Conservation (phyloP, 2,888 invertebrate genomes). For the Itoplectis maculator region DNA sequence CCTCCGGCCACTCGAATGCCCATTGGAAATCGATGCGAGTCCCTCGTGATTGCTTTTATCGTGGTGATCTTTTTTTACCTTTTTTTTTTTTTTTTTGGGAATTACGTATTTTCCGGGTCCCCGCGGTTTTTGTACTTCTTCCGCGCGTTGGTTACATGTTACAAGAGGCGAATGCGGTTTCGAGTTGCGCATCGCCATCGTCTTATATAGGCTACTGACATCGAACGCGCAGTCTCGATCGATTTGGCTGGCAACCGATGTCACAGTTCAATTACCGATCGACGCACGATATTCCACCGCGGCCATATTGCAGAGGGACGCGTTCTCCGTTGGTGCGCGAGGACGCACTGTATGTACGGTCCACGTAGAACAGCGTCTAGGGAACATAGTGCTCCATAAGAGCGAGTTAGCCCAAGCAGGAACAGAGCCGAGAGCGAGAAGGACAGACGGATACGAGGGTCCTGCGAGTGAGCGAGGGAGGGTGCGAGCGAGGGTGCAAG, state of each 20-base stretch:
- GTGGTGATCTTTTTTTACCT: no score
- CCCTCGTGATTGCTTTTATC: neutral
- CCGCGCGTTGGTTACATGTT: neutral
- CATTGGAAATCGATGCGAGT: slow-evolving; percentile 15
- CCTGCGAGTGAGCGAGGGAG: slow-evolving; percentile 13
- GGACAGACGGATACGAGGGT: slow-evolving; percentile 3
- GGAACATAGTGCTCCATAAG: slow-evolving; percentile 16
- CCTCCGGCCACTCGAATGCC: neutral
- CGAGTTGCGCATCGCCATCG: neutral
- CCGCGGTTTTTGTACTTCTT: neutral
- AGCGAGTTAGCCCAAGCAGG: slow-evolving; percentile 44
- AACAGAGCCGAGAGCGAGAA: slow-evolving; percentile 30
- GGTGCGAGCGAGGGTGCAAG: slow-evolving; percentile 33
- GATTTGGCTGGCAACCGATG: slow-evolving; percentile 67
- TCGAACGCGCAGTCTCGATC: slow-evolving; percentile 60
- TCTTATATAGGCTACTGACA: neutral
- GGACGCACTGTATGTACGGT: slow-evolving; percentile 23
- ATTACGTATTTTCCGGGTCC: slow-evolving; percentile 1
- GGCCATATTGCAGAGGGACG: slow-evolving; percentile 41
- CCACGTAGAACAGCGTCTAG: slow-evolving; percentile 30
- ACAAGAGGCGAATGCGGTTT: neutral
- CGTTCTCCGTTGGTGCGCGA: slow-evolving; percentile 40
- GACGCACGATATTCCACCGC: slow-evolving; percentile 72
- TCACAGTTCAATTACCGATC: slow-evolving; percentile 76
- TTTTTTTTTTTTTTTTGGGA: no score